phyloP scores from a whole-genome alignment of 2,113 vertebrate species.

The Anhinga anhinga region DNA sequence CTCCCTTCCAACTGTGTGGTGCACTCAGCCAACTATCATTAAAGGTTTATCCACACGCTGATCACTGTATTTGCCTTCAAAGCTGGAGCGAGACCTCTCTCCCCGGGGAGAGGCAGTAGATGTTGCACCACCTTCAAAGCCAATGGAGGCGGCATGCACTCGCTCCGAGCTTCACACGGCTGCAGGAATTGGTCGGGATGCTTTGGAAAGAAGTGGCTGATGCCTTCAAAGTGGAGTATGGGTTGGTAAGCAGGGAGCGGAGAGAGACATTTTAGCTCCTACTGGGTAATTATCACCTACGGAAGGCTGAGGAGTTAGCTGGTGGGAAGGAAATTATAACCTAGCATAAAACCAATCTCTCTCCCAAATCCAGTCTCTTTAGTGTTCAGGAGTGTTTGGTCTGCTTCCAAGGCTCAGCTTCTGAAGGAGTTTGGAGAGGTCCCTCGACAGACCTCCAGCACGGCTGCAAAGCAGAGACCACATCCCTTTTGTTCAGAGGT shows the following conservation, averaged over 20 bases:
- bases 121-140: not conserved
- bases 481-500: not conserved
- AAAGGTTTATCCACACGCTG: not conserved
- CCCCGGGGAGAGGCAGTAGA: rapidly evolving
- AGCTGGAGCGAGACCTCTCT: not conserved
- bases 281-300: not conserved
- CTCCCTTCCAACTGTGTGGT: not conserved
- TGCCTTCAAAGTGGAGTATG: not conserved
- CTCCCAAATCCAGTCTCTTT: not conserved
- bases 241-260: not conserved
- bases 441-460: not conserved
- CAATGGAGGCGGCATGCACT: not conserved
- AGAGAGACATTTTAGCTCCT: conserved; percentile 23
- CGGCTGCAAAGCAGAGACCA: not conserved
- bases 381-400: not conserved
- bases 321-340: conserved; percentile 27
- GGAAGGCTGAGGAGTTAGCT: not conserved
- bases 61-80: conserved; percentile 5
- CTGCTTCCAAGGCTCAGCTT: not conserved
- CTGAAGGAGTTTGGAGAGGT: conserved; percentile 16
- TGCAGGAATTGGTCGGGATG: not conserved
- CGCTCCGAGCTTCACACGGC: rapidly evolving
- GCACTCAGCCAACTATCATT: not conserved
- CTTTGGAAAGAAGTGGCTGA: not conserved
- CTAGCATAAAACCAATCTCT: not conserved